Evolutionary conservation across 2,888 invertebrate species (phyloP), one percentile per base, ranked within the genome.

Genomic region (Mimumesa dahlbomi): DNA sequence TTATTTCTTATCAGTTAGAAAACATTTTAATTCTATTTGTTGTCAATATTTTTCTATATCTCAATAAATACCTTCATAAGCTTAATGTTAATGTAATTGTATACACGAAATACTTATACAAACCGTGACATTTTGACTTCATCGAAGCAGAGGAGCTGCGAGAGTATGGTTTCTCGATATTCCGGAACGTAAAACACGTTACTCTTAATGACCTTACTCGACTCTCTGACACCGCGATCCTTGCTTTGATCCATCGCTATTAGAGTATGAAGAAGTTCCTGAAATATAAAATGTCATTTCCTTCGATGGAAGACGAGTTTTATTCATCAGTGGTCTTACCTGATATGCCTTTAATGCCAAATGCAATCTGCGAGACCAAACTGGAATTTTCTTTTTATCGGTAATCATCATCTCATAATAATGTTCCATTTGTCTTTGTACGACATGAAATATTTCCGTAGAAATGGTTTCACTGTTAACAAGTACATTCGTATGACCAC

Each of bases 181-280:
- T 99, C 98, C 81, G 96, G 91, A 45, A 97, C 95, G 90, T 98
- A 98, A 90, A 98, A 97, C 75, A 97, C 93, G 89, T 96, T 96
- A 89, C 95, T 95, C 90, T 97, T 95, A 77, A 98, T 93, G 82
- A 97, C 95, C 90, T 94, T 94, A 38, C 97, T 94, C 13, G 96
- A 95, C 57, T 95, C 94, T 76, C 92, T 91, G 0, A 97, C 94
- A 19, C 92, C 91, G 34, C 90, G 90, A 85, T 96, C 95, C 1
- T 90, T 87, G 66, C 94, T 93, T 86, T 92, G 93, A 88, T 97
- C 96, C 95, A 98, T 96, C 11, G 92, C 93, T 72, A 93, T 90
- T 73, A 98, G 90, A 65, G 97, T 97, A 82, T 94, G 91, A 49
- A 99, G 91, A 57, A 99, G 92, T 90, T 99, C 99, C 91, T 95